phyloP scores from a whole-genome alignment of 2,113 vertebrate genomes.

The Solenodon paradoxus region DNA sequence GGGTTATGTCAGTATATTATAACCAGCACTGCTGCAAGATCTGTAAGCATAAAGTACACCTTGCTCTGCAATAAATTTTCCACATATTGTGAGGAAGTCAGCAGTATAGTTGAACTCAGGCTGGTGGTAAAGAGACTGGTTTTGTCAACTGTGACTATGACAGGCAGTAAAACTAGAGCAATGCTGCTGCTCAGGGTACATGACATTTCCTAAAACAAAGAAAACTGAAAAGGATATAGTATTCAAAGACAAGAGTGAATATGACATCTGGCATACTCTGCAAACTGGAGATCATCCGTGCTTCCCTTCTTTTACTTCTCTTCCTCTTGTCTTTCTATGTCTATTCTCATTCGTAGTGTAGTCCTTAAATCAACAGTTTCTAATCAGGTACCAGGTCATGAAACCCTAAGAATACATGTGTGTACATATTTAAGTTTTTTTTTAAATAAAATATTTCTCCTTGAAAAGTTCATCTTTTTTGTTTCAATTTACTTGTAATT shows the following conservation, averaged over 20 bases:
- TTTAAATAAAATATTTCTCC: neutral
- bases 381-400: neutral
- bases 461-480: neutral
- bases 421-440: neutral
- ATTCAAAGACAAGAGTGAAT: neutral
- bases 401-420: neutral
- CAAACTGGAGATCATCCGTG: neutral
- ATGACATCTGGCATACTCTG: neutral
- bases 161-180: constrained; percentile 47
- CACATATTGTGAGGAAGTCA: constrained; percentile 7
- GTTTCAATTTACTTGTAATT: neutral
- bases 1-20: constrained; percentile 54
- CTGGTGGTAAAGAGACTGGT: constrained; percentile 40
- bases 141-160: constrained; percentile 62
- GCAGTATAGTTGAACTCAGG: constrained; percentile 31
- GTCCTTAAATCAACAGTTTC: neutral
- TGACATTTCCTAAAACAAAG: constrained; percentile 63
- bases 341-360: neutral
- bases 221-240: neutral
- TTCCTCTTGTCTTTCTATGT: neutral
- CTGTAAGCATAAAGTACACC: constrained; percentile 50
- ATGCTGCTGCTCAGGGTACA: constrained; percentile 26
- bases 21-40: neutral
- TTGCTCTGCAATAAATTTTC: constrained; percentile 64
- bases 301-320: neutral